Evolutionary conservation across 2,888 invertebrate species (phyloP).

Genomic region (Leucoptera coffeella): DNA sequence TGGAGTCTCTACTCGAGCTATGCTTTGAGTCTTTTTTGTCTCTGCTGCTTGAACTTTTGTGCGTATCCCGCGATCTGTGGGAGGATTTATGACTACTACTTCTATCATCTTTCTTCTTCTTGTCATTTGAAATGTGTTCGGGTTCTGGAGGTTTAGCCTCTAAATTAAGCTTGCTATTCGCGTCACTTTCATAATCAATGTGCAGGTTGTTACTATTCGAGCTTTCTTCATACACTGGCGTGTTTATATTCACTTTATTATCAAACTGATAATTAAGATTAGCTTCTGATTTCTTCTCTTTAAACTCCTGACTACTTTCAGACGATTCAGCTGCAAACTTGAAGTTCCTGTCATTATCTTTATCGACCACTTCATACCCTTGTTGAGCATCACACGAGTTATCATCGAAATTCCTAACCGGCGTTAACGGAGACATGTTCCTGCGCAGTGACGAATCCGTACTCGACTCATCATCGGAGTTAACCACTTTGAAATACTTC

Average conservation of each 20-base stretch:
- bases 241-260: constrained; percentile 33
- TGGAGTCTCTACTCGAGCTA: constrained; percentile 27
- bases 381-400: constrained; percentile 44
- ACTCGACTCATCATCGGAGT: constrained; percentile 28
- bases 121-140: constrained; percentile 25
- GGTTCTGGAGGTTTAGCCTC: constrained; percentile 22
- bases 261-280: constrained; percentile 24
- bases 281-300: constrained; percentile 20
- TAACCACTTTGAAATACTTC: constrained; percentile 25
- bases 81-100: constrained; percentile 30
- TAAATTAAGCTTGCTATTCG: constrained; percentile 32
- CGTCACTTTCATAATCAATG: constrained; percentile 43
- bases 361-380: constrained; percentile 27
- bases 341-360: constrained; percentile 26
- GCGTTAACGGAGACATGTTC: constrained; percentile 43
- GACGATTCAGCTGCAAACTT: constrained; percentile 26
- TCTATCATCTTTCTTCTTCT: constrained; percentile 27
- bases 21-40: constrained; percentile 33
- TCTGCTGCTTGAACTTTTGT: constrained; percentile 28
- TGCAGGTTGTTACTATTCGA: constrained; percentile 37
- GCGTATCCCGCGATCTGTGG: constrained; percentile 30
- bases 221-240: constrained; percentile 36
- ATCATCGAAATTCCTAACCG: constrained; percentile 38
- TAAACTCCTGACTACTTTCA: constrained; percentile 17
- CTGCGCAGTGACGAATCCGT: constrained; percentile 33